phyloP scores from a whole-genome alignment of 2,888 invertebrate genomes.

The Drosophila dives region DNA sequence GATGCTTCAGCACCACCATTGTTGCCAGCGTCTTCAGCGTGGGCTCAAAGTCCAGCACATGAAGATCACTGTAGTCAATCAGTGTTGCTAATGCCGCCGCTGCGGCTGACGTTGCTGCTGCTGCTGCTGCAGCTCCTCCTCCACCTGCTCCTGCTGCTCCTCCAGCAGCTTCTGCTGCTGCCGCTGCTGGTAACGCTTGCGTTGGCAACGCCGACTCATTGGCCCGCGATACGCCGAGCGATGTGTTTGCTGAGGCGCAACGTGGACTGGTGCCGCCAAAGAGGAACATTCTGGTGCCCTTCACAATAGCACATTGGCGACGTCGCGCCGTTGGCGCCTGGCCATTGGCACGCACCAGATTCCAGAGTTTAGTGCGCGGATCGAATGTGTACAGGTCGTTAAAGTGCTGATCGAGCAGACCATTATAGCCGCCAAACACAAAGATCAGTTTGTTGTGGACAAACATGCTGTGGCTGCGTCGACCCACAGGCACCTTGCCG shows the following conservation, averaged over 20 bases:
- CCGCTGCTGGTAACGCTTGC: neutral
- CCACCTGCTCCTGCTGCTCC: neutral
- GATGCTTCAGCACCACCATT: slow-evolving; percentile 88
- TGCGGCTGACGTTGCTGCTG: slow-evolving; percentile 10
- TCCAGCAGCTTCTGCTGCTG: neutral
- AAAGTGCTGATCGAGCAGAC: slow-evolving; percentile 90
- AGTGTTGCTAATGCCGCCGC: slow-evolving; percentile 78
- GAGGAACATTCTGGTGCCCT: slow-evolving; percentile 90
- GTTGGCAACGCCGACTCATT: slow-evolving; percentile 14
- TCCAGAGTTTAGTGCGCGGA: slow-evolving; percentile 88
- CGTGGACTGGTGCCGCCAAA: slow-evolving; percentile 95
- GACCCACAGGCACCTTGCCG: slow-evolving; percentile 90
- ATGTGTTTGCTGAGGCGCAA: neutral
- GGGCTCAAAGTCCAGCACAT: slow-evolving; percentile 92
- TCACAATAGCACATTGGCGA: slow-evolving; percentile 92
- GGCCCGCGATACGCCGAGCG: neutral
- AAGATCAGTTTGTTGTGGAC: slow-evolving; percentile 91
- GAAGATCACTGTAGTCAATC: slow-evolving; percentile 93
- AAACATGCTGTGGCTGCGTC: slow-evolving; percentile 96
- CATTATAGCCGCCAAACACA: slow-evolving; percentile 96
- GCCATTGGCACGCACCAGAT: slow-evolving; percentile 87
- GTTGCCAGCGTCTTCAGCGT: slow-evolving; percentile 90
- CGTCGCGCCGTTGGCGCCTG: slow-evolving; percentile 88
- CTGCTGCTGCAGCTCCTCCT: neutral
- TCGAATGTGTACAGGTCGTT: slow-evolving; percentile 93